phyloP scores from a whole-genome alignment of 2,113 vertebrate genomes.

The Peromyscus polionotus region DNA sequence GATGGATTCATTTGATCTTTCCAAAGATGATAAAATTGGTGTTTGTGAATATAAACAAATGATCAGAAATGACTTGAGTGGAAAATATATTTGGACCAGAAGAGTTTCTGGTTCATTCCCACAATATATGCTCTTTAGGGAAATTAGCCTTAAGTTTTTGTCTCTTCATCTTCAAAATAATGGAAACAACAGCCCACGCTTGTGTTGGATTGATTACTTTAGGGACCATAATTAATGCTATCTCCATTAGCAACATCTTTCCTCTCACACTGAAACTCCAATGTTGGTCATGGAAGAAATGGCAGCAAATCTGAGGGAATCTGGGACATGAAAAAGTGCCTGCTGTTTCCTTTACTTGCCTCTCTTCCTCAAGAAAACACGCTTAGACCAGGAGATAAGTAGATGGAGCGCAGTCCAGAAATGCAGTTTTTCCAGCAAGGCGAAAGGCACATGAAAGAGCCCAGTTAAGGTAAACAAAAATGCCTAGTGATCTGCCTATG shows the following conservation, averaged over 20 bases:
- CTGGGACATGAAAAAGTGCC: neutral
- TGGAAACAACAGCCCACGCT: neutral
- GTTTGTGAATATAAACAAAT: neutral
- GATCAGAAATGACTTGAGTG: neutral
- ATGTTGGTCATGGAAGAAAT: neutral
- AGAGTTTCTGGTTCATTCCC: neutral
- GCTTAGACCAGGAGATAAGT: neutral
- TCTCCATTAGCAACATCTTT: neutral
- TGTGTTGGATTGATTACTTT: neutral
- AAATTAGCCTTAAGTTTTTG: neutral
- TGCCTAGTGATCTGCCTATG: neutral
- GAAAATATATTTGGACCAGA: constrained; percentile 10
- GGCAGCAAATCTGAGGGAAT: neutral
- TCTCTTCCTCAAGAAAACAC: neutral
- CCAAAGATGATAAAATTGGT: neutral
- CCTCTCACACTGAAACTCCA: neutral
- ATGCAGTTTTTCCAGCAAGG: neutral
- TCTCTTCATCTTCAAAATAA: constrained; percentile 17
- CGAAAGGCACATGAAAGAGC: neutral
- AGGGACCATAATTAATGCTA: neutral
- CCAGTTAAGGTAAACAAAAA: neutral
- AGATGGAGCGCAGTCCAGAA: neutral
- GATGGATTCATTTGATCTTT: neutral
- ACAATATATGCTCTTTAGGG: neutral
- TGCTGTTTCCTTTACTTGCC: neutral